Evolutionary conservation across 2,113 vertebrate species (phyloP).

Genomic region (Rutilus rutilus): DNA sequence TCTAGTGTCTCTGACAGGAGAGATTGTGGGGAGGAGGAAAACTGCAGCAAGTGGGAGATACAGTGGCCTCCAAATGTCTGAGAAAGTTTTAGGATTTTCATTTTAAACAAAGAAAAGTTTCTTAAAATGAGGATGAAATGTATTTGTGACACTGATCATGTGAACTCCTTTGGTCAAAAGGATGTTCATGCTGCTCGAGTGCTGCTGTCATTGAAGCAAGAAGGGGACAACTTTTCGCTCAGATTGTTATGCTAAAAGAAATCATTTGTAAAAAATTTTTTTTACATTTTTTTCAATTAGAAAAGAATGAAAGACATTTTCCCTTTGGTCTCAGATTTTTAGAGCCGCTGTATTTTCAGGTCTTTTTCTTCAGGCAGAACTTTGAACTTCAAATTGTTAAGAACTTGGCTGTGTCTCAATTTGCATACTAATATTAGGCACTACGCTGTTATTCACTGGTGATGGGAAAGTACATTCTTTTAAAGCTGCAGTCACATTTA

Average conservation of each 20-base stretch:
- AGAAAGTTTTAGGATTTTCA: constrained; percentile 8
- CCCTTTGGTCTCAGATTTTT: neutral
- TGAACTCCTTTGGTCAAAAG: neutral
- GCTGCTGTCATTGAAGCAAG: neutral
- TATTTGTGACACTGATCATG: neutral
- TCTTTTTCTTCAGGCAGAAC: constrained; percentile 21
- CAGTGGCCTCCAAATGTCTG: neutral
- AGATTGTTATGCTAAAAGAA: neutral
- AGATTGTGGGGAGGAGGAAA: constrained; percentile 10
- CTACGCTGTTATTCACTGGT: neutral
- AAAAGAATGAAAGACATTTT: neutral
- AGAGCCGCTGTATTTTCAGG: neutral
- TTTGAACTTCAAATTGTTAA: neutral
- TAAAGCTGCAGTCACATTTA: constrained; percentile 1
- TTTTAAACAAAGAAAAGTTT: neutral
- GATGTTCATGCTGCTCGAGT: neutral
- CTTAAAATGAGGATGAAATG: neutral
- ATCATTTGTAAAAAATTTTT: neutral
- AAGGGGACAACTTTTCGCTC: neutral
- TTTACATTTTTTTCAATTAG: neutral
- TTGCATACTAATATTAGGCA: constrained; percentile 5
- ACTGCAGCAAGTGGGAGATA: constrained; percentile 8
- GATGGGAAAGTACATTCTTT: constrained; percentile 11
- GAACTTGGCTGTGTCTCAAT: neutral
- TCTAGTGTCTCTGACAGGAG: constrained; percentile 29